Conservation (phyloP, 2,888 invertebrate species). For the Proisotoma minuta region DNA sequence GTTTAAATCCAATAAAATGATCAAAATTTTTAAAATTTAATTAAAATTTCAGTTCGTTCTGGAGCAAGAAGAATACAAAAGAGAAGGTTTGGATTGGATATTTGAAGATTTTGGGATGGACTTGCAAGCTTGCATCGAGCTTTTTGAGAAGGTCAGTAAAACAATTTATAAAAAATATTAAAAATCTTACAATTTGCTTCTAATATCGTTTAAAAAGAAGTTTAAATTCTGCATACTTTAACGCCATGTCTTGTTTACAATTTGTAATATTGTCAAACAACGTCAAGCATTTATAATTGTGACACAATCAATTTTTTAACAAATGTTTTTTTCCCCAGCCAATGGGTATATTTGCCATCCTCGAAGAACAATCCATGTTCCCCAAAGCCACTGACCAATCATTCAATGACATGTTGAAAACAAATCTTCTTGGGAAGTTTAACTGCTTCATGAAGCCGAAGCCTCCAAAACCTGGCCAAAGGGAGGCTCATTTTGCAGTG, state of each 20-base stretch:
- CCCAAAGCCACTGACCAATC: constrained; percentile 99
- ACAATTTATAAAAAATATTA: too few relatives aligned
- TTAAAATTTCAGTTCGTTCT: constrained; percentile 99
- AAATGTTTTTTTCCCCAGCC: too few relatives aligned
- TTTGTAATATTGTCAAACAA: background rate
- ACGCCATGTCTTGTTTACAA: too few relatives aligned
- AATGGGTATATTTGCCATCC: constrained; percentile 99
- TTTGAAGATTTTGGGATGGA: constrained; percentile 99
- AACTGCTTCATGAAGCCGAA: constrained; percentile 95
- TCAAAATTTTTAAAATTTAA: too few relatives aligned
- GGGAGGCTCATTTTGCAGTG: constrained; percentile 57
- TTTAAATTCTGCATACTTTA: too few relatives aligned
- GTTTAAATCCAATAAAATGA: too few relatives aligned
- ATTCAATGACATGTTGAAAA: constrained; percentile 96
- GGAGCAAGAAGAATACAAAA: constrained; percentile 94
- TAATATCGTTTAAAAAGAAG: too few relatives aligned
- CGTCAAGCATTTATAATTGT: background rate
- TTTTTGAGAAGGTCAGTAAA: too few relatives aligned
- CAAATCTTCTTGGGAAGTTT: constrained; percentile 98
- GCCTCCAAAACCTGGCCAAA: constrained; percentile 87
- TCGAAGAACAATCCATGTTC: constrained; percentile 99
- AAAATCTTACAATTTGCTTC: too few relatives aligned
- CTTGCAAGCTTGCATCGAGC: constrained; percentile 58
- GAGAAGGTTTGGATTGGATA: constrained; percentile 94
- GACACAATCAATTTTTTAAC: too few relatives aligned